Conservation (phyloP, 2,888 invertebrate species). For the Tenthredo notha region DNA sequence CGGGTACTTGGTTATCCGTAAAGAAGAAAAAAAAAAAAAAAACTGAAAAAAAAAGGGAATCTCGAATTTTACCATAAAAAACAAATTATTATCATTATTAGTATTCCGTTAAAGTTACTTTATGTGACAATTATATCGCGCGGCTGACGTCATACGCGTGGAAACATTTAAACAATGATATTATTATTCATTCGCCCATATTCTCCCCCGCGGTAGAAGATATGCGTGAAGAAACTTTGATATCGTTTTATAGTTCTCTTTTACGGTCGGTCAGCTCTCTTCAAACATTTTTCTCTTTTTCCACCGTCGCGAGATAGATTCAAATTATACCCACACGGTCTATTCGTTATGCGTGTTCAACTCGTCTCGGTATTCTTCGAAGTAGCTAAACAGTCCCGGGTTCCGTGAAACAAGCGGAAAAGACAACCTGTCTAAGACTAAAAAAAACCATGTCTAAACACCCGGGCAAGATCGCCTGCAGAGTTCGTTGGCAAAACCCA, state of each 20-base stretch:
- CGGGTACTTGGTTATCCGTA: constrained; percentile 35
- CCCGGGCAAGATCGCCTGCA: background rate
- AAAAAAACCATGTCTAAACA: constrained; percentile 32
- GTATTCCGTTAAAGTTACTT: constrained; percentile 24
- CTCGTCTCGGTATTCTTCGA: constrained; percentile 28
- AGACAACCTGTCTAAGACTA: constrained; percentile 28
- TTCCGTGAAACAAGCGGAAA: constrained; percentile 31
- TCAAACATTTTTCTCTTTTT: constrained; percentile 14
- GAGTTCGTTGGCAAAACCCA: constrained; percentile 13
- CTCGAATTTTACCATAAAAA: background rate
- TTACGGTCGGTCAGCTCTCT: constrained; percentile 20
- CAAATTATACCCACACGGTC: constrained; percentile 24
- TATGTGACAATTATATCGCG: constrained; percentile 42
- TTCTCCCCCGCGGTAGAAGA: background rate
- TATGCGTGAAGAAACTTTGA: constrained; percentile 25
- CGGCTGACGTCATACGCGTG: constrained; percentile 11
- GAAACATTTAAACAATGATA: constrained; percentile 36
- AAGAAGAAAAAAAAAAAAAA: constrained; percentile 58
- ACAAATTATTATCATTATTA: background rate
- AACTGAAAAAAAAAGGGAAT: constrained; percentile 55
- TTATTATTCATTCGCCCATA: background rate
- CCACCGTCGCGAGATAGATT: constrained; percentile 22
- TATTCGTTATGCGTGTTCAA: constrained; percentile 25
- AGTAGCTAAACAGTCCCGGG: constrained; percentile 38
- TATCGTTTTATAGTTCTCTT: constrained; percentile 38